Conservation (phyloP, 2,797 vertebrate genomes). For the Xiphorhynchus erythropygius region DNA sequence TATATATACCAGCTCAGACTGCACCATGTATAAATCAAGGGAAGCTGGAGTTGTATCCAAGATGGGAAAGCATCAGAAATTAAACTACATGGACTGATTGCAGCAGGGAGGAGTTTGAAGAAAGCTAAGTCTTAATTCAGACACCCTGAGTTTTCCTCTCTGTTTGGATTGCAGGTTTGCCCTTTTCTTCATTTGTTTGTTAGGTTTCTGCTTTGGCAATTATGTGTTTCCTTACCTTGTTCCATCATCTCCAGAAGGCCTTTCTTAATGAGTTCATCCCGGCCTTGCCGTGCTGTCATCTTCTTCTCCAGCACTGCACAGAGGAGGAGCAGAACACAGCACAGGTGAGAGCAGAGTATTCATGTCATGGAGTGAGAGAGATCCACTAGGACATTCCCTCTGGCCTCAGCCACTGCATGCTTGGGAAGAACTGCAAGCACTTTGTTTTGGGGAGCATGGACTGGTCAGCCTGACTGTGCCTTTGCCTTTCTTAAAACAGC, state of each 20-base stretch:
- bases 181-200: neutral
- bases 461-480: neutral
- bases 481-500: neutral
- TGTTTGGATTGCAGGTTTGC: neutral
- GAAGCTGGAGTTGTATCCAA: neutral
- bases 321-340: conserved; percentile 18
- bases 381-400: neutral
- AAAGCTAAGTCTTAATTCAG: neutral
- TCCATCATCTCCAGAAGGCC: conserved; percentile 84
- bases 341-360: neutral
- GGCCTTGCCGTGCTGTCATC: conserved; percentile 82
- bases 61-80: neutral
- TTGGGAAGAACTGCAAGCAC: neutral
- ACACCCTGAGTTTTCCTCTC: neutral
- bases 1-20: neutral
- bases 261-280: conserved; percentile 86
- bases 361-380: neutral
- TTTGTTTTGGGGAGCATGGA: neutral
- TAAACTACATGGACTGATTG: neutral
- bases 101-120: neutral
- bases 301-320: conserved; percentile 88
- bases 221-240: conserved; percentile 77
- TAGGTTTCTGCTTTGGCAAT: neutral
- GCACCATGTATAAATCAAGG: neutral
- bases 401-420: neutral